Conservation (phyloP, 1,140 invertebrate genomes). For the Neotoxoptera formosana region DNA sequence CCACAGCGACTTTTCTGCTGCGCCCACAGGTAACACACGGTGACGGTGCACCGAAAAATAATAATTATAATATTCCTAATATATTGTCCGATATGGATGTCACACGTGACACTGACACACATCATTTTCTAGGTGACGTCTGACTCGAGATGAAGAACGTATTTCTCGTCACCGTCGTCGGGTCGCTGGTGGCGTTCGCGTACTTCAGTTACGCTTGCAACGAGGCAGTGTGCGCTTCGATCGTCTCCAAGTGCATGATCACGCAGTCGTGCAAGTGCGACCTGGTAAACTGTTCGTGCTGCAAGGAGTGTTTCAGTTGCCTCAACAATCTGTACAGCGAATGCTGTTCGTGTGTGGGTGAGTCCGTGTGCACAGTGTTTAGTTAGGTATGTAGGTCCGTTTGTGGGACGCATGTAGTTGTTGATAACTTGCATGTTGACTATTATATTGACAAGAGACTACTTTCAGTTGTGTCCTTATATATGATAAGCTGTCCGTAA, state of each 20-base stretch:
- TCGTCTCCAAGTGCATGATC: constrained; percentile 95
- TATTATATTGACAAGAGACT: not conserved
- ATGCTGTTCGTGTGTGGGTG: constrained; percentile 95
- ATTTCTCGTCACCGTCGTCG: constrained; percentile 40
- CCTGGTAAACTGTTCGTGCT: constrained; percentile 88
- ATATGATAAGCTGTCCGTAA: not conserved
- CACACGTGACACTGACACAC: not conserved
- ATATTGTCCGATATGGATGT: not conserved
- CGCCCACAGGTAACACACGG: not conserved
- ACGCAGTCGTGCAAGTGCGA: constrained; percentile 96
- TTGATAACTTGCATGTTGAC: not conserved
- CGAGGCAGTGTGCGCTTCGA: constrained; percentile 89
- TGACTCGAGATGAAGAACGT: constrained; percentile 23
- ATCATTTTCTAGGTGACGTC: not conserved
- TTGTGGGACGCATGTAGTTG: too few relatives aligned
- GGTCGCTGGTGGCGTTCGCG: not conserved
- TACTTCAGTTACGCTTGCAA: constrained; percentile 70
- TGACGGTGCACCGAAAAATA: not conserved
- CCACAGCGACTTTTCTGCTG: not conserved
- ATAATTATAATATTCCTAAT: not conserved
- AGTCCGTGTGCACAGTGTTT: constrained; percentile 63
- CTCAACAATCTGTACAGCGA: constrained; percentile 87
- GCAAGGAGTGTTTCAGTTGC: constrained; percentile 90
- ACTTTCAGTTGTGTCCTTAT: not conserved
- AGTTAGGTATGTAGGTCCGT: not conserved